These are phyloP conservation scores for Drosophila pseudotakahashii DNA, from an alignment of 2,888 invertebrate genomes.

Conservation along the genomic window DNA sequence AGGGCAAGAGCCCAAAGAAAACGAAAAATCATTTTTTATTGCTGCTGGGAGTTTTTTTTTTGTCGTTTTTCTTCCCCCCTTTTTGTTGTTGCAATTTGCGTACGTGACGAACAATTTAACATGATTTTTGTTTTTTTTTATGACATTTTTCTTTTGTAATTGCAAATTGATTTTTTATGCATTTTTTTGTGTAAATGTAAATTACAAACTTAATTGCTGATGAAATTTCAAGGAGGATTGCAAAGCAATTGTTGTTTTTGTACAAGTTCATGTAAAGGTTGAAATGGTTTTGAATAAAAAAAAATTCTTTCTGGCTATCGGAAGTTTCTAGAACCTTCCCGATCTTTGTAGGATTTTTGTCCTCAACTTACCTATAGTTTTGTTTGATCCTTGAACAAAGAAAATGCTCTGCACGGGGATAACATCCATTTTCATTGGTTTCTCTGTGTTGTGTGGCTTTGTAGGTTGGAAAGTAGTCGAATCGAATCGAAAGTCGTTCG, in stretches of 20 bases:
- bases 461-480: slow-evolving; percentile 33
- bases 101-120: slow-evolving; percentile 61
- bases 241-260: background rate
- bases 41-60: slow-evolving; percentile 29
- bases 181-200: slow-evolving; percentile 39
- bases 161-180: slow-evolving; percentile 54
- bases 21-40: slow-evolving; percentile 54
- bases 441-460: slow-evolving; percentile 9
- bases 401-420: slow-evolving; percentile 71
- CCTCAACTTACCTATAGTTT: slow-evolving; percentile 73
- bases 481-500: slow-evolving; percentile 42
- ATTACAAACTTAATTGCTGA: slow-evolving; percentile 33
- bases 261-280: background rate
- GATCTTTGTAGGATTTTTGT: background rate
- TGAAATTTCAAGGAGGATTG: slow-evolving; percentile 24
- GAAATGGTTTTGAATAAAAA: too few relatives aligned
- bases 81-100: slow-evolving; percentile 48
- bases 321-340: slow-evolving; percentile 10
- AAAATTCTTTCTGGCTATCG: background rate
- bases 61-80: slow-evolving; percentile 12
- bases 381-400: slow-evolving; percentile 75
- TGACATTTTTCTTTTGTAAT: slow-evolving; percentile 51
- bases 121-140: slow-evolving; percentile 36
- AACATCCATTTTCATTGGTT: slow-evolving; percentile 77
- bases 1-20: slow-evolving; percentile 42